Conservation (phyloP, 2,888 invertebrate genomes). For the Hirtodrosophila confusa region DNA sequence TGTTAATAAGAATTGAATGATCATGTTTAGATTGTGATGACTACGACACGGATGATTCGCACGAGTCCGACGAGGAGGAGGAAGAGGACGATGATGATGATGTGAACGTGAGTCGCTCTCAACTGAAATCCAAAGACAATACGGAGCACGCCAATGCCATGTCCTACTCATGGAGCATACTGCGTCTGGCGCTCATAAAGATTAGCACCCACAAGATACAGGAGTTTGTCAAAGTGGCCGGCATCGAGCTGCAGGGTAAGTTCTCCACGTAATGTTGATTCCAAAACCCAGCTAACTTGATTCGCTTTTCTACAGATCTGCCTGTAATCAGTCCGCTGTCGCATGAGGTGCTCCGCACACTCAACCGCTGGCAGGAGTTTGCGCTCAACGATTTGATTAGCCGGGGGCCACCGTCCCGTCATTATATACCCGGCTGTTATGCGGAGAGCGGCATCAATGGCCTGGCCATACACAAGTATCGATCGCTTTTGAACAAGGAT, state of each 20-base stretch:
- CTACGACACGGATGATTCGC: constrained; percentile 94
- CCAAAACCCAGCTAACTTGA: not conserved
- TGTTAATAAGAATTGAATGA: no score
- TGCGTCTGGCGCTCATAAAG: constrained; percentile 94
- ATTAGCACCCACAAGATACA: constrained; percentile 93
- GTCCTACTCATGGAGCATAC: constrained; percentile 97
- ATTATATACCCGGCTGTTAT: constrained; percentile 95
- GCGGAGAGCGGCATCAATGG: constrained; percentile 90
- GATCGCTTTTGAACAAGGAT: constrained; percentile 94
- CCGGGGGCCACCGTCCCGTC: constrained; percentile 90
- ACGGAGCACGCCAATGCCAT: constrained; percentile 96
- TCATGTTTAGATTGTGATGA: constrained; percentile 85
- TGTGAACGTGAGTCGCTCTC: constrained; percentile 79
- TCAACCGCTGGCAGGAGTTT: constrained; percentile 95
- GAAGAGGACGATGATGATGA: constrained; percentile 93
- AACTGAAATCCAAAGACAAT: constrained; percentile 86
- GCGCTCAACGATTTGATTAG: constrained; percentile 88
- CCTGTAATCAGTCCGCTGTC: constrained; percentile 97
- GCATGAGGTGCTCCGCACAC: constrained; percentile 93
- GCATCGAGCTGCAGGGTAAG: constrained; percentile 94
- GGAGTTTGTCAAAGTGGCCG: constrained; percentile 94
- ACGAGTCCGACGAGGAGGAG: constrained; percentile 90
- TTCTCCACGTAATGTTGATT: not conserved
- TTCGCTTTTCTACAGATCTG: constrained; percentile 89
- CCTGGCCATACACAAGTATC: constrained; percentile 96